These are phyloP conservation scores for Buphagus erythrorhynchus DNA, from an alignment of 2,797 vertebrate species.

Conservation along the genomic window DNA sequence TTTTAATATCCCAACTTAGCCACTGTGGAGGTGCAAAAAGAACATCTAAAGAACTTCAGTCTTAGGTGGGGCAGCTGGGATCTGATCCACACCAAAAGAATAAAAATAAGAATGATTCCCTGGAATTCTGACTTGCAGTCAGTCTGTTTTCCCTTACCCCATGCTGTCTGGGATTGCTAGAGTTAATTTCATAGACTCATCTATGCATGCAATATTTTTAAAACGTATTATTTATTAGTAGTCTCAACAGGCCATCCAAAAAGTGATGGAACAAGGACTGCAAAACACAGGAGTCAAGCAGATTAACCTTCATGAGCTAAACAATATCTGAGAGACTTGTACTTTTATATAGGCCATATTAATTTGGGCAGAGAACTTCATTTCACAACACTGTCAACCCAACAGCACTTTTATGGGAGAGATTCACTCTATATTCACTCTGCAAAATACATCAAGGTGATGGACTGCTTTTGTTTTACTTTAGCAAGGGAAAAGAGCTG, in stretches of 20 bases:
- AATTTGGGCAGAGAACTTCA: neutral
- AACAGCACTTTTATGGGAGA: neutral
- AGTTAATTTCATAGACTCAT: neutral
- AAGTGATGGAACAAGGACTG: neutral
- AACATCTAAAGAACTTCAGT: neutral
- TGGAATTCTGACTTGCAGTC: neutral
- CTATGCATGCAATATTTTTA: accelerated
- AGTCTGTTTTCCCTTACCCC: neutral
- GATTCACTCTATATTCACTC: neutral
- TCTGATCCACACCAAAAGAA: neutral
- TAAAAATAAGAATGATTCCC: neutral
- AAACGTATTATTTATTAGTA: neutral
- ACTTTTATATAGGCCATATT: neutral
- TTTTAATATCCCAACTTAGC: neutral
- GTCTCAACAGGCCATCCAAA: neutral
- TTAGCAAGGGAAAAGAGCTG: neutral
- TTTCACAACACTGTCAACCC: neutral
- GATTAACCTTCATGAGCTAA: neutral
- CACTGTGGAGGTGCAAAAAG: neutral
- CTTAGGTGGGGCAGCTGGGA: neutral
- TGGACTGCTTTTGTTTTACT: neutral
- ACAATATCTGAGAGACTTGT: neutral
- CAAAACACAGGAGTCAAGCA: neutral
- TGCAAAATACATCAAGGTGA: neutral
- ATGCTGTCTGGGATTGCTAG: neutral